Evolutionary conservation across 1,140 invertebrate species (phyloP).

Genomic region (Bombus picipes): DNA sequence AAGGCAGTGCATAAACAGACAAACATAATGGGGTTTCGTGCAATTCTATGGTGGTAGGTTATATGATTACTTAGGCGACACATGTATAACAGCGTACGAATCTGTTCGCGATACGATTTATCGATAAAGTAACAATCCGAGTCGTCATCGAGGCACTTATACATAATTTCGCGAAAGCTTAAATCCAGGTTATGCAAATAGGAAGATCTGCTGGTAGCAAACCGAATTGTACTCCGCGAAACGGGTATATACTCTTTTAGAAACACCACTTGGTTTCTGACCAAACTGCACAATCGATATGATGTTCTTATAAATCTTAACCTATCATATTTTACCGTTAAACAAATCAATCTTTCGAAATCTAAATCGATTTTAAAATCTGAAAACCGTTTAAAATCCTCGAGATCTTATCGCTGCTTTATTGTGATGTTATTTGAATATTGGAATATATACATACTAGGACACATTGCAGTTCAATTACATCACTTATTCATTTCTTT

Average conservation of each 20-base stretch:
- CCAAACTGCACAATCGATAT: background rate
- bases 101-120: background rate
- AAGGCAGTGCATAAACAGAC: slow-evolving; percentile 12
- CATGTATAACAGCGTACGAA: background rate
- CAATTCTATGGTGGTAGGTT: slow-evolving; percentile 68
- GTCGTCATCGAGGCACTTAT: too few species aligned
- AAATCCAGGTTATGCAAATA: background rate
- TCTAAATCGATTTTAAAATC: too few species aligned
- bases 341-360: background rate
- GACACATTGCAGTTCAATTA: background rate
- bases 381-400: too few species aligned
- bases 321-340: background rate
- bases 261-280: background rate
- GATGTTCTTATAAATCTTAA: background rate
- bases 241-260: slow-evolving; percentile 17
- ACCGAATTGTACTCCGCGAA: slow-evolving; percentile 12
- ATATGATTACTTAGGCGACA: slow-evolving; percentile 21
- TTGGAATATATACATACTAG: background rate
- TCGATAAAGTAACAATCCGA: background rate
- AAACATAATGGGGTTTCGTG: slow-evolving; percentile 68
- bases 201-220: background rate
- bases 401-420: too few species aligned
- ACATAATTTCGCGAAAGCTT: background rate
- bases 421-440: background rate
- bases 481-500: background rate